Evolutionary conservation across 2,797 vertebrate genomes (phyloP).

Genomic region (Apogon hyalosoma): DNA sequence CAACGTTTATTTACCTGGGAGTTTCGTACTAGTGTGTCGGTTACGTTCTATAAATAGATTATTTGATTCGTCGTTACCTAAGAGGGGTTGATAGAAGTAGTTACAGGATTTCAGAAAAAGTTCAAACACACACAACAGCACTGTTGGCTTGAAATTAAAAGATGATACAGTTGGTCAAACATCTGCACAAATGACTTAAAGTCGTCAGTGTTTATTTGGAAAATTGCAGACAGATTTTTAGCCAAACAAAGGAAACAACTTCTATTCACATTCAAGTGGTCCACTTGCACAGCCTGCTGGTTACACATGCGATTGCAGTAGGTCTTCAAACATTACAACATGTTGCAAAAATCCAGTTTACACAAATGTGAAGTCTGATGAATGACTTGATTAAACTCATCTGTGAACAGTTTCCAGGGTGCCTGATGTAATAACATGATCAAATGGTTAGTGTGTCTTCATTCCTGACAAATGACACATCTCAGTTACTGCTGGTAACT

Average conservation of each 20-base stretch:
- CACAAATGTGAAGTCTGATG: conserved; percentile 19
- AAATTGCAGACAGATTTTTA: conserved; percentile 66
- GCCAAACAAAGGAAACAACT: conserved; percentile 32
- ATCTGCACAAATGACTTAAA: conserved; percentile 72
- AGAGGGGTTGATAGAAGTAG: too few relatives aligned
- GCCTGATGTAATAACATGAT: not conserved
- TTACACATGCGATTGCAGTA: conserved; percentile 57
- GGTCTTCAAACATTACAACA: conserved; percentile 36
- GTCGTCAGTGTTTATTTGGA: conserved; percentile 66
- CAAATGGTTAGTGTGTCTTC: not conserved
- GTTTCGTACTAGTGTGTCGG: not conserved
- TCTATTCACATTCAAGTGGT: conserved; percentile 72
- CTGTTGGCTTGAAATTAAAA: conserved; percentile 10
- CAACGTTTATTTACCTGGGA: not conserved
- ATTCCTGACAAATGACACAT: conserved; percentile 15
- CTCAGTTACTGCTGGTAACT: conserved; percentile 9
- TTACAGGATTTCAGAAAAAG: not conserved
- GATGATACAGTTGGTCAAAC: conserved; percentile 49
- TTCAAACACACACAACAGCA: not conserved
- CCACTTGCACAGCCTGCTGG: conserved; percentile 74
- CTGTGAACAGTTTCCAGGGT: conserved; percentile 30
- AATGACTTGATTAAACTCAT: conserved; percentile 37
- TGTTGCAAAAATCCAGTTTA: conserved; percentile 20
- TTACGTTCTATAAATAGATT: too few relatives aligned
- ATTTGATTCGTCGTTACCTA: too few relatives aligned